These are phyloP conservation scores for Petrosia ficiformis DNA, from an alignment of 37 sponge, comb jelly and placozoan species.

Conservation along the genomic window DNA sequence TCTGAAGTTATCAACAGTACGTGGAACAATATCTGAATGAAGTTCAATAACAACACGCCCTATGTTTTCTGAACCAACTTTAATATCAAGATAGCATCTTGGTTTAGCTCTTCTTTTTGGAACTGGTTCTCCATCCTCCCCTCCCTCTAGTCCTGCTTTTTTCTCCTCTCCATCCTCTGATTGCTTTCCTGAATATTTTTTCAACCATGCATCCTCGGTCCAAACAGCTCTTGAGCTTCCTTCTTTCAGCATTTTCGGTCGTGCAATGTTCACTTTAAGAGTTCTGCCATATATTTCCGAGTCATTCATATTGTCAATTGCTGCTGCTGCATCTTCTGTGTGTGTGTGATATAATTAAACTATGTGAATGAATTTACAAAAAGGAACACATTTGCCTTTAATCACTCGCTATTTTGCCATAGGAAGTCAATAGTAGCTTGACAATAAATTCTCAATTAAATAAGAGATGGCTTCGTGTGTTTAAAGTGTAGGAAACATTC, in stretches of 20 bases:
- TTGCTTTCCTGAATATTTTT: constrained; percentile 76
- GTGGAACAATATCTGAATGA: constrained; percentile 68
- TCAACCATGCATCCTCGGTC: constrained; percentile 95
- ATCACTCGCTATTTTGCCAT: too few relatives aligned
- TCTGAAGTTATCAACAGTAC: constrained; percentile 89
- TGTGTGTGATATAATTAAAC: background rate
- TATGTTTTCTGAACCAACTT: constrained; percentile 62
- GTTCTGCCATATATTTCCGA: constrained; percentile 95
- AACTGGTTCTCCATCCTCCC: constrained; percentile 55
- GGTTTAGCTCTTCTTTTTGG: constrained; percentile 58
- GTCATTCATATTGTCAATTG: constrained; percentile 99
- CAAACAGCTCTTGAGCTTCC: constrained; percentile 88
- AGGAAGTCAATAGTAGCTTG: too few relatives aligned
- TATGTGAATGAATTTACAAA: background rate
- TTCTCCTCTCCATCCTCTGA: constrained; percentile 31
- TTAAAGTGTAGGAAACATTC: too few relatives aligned
- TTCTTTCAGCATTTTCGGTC: constrained; percentile 91
- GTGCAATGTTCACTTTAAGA: constrained; percentile 86
- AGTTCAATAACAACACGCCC: constrained; percentile 81
- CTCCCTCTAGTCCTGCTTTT: constrained; percentile 7
- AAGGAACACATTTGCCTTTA: too few relatives aligned
- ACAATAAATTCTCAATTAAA: too few relatives aligned
- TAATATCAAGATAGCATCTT: constrained; percentile 70
- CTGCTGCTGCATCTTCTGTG: constrained; percentile 98
- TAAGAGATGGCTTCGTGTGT: too few relatives aligned